Conservation (phyloP, 2,888 invertebrate species). For the Phengaris alcon region DNA sequence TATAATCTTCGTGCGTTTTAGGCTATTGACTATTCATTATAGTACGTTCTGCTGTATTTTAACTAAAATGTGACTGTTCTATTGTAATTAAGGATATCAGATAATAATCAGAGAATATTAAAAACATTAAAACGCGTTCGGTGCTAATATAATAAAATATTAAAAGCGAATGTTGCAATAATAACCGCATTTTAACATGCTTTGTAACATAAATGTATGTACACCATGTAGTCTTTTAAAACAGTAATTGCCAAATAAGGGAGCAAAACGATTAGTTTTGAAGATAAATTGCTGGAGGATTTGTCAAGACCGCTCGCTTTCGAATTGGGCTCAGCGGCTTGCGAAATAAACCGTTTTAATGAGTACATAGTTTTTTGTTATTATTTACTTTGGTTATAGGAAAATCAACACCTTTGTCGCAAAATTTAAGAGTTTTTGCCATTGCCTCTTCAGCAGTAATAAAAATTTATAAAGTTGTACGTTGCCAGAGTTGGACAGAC, state of each 20-base stretch:
- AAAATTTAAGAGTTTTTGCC: background rate
- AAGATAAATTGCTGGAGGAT: conserved; percentile 40
- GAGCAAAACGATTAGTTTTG: conserved; percentile 41
- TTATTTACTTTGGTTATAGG: background rate
- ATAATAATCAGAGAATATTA: background rate
- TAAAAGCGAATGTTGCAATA: background rate
- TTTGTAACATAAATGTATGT: background rate
- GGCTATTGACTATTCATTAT: background rate
- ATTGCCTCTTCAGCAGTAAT: background rate
- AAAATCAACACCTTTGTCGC: no score
- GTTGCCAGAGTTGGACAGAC: conserved; percentile 6
- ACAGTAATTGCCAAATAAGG: conserved; percentile 39
- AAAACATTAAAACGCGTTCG: background rate
- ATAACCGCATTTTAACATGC: background rate
- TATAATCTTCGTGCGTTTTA: background rate
- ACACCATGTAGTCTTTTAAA: conserved; percentile 29
- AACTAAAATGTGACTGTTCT: no score
- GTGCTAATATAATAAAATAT: background rate
- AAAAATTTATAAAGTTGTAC: conserved; percentile 4
- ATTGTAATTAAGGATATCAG: no score
- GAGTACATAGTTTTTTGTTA: conserved; percentile 14
- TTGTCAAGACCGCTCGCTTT: conserved; percentile 37
- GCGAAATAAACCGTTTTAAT: conserved; percentile 36
- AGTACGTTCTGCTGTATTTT: no score
- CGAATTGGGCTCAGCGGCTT: conserved; percentile 35